phyloP scores from a whole-genome alignment of 2,888 invertebrate genomes.

The Cephus runcator region DNA sequence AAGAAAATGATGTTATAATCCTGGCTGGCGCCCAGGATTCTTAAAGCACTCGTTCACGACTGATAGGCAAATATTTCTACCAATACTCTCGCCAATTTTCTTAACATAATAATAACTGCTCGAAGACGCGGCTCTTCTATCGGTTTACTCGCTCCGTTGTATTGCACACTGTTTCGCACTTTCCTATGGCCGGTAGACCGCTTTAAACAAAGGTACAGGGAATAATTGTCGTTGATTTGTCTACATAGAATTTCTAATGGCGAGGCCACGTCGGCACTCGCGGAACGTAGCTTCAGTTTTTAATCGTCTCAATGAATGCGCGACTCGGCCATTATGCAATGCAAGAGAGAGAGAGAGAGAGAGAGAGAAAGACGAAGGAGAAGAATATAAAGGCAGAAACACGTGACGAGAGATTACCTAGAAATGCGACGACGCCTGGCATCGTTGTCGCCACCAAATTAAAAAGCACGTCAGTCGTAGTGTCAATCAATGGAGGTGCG shows the following conservation, averaged over 20 bases:
- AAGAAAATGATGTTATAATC: conserved; percentile 21
- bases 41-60: not conserved
- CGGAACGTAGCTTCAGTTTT: not conserved
- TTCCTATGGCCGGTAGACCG: not conserved
- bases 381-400: not conserved
- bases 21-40: conserved; percentile 29
- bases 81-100: not conserved
- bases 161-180: conserved; percentile 10
- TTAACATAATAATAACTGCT: not conserved
- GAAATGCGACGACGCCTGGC: not conserved
- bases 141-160: conserved; percentile 6
- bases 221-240: not conserved
- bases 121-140: not conserved
- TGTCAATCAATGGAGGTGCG: not conserved
- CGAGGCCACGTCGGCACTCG: not conserved
- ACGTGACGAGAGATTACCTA: not conserved
- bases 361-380: not conserved
- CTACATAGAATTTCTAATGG: not conserved
- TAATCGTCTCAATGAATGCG: conserved; percentile 2
- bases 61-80: not conserved
- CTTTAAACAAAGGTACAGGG: not conserved
- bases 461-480: not conserved
- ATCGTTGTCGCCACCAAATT: not conserved
- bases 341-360: not conserved
- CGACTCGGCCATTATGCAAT: not conserved